Percentiles rank a stretch among this genome's conserved stretches.
These are phyloP conservation scores for Oreotrochilus melanogaster DNA, from an alignment of 2,113 vertebrate species.

Conservation along the genomic window DNA sequence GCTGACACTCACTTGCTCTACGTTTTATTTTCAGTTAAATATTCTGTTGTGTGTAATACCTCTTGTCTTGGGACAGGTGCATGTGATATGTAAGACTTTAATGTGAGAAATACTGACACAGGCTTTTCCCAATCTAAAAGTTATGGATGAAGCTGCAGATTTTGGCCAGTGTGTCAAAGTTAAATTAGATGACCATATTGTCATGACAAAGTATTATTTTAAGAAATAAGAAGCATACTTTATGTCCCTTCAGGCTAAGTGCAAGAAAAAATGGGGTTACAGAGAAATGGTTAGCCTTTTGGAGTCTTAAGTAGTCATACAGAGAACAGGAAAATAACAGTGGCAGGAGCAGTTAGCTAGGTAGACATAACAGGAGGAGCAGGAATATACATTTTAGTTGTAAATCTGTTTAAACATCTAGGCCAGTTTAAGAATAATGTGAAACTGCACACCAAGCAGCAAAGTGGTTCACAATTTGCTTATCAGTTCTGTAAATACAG, in stretches of 20 bases:
- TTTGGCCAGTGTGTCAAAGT: not conserved
- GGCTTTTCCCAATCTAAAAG: not conserved
- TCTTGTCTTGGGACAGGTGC: not conserved
- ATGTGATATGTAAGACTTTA: not conserved
- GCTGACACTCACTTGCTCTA: not conserved
- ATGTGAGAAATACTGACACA: not conserved
- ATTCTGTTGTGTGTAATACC: not conserved
- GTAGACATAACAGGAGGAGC: rapidly evolving
- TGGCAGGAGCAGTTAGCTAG: not conserved
- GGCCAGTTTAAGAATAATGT: not conserved
- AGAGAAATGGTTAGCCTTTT: not conserved
- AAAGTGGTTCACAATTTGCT: not conserved
- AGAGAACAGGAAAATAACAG: not conserved
- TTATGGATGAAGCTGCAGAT: not conserved
- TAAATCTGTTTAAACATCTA: not conserved
- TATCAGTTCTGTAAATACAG: not conserved
- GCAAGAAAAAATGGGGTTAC: not conserved
- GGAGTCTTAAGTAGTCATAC: not conserved
- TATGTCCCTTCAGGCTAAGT: not conserved
- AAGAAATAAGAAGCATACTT: not conserved
- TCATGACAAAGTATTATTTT: not conserved
- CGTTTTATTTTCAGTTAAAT: not conserved
- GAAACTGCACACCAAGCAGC: not conserved
- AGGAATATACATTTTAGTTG: not conserved
- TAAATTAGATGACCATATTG: not conserved